A percentile compares a stretch with the other conserved stretches of the same genome.
Evolutionary conservation across 1,140 invertebrate species (phyloP).

Genomic region (Argopecten irradians): DNA sequence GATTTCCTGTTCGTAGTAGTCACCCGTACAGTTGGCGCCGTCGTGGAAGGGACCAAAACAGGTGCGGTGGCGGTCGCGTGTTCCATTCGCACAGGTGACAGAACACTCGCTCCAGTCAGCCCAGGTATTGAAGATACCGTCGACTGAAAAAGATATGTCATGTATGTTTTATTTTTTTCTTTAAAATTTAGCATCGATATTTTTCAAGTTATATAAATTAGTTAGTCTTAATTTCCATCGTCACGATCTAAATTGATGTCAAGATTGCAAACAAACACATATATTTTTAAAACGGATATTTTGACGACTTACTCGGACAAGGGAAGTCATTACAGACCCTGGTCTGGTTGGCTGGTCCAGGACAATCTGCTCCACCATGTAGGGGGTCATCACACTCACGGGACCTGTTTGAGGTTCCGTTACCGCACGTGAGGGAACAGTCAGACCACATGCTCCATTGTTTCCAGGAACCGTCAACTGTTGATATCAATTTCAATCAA

Average conservation of each 20-base stretch:
- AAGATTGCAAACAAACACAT: neutral
- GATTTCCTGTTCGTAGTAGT: conserved; percentile 24
- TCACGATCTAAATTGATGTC: neutral
- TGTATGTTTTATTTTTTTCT: neutral
- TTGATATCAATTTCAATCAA: too few species aligned
- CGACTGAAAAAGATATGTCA: conserved; percentile 60
- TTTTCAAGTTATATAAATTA: neutral
- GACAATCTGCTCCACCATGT: conserved; percentile 60
- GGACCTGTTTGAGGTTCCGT: conserved; percentile 85
- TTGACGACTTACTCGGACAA: conserved; percentile 57
- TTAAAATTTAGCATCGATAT: neutral
- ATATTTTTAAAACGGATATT: neutral
- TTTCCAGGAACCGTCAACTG: conserved; percentile 65
- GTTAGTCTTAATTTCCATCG: neutral
- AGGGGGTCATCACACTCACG: conserved; percentile 57
- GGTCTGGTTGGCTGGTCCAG: conserved; percentile 51
- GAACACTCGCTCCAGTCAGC: conserved; percentile 82
- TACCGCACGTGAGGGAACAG: conserved; percentile 92
- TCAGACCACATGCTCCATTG: conserved; percentile 86
- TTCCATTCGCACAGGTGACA: conserved; percentile 81
- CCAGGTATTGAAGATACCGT: conserved; percentile 83
- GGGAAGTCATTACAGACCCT: conserved; percentile 55
- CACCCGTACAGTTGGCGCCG: conserved; percentile 38
- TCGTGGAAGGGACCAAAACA: conserved; percentile 75
- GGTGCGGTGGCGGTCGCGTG: conserved; percentile 80